These are phyloP conservation scores for Bellardia pandia DNA, from an alignment of 2,888 invertebrate genomes.

Conservation along the genomic window DNA sequence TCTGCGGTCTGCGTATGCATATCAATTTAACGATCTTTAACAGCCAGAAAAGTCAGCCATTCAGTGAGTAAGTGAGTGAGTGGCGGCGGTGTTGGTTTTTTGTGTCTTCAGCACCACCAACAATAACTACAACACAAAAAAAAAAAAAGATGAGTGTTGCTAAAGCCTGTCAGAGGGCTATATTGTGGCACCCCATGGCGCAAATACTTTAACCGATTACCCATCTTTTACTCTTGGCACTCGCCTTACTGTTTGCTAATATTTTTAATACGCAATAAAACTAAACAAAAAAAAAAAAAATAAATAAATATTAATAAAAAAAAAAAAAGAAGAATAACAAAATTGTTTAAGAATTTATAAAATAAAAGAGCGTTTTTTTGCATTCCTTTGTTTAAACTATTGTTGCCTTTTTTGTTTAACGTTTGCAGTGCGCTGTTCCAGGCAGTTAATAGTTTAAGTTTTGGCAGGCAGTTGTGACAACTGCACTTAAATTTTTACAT, in stretches of 20 bases:
- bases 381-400: constrained; percentile 72
- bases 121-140: not conserved
- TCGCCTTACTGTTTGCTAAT: constrained; percentile 69
- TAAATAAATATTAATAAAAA: not conserved
- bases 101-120: constrained; percentile 48
- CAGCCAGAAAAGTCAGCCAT: constrained; percentile 67
- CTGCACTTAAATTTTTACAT: too few species aligned
- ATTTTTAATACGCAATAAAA: constrained; percentile 73
- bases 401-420: constrained; percentile 51
- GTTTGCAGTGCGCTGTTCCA: constrained; percentile 16
- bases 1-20: constrained; percentile 71
- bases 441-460: not conserved
- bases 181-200: constrained; percentile 76
- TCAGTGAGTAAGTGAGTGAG: constrained; percentile 67
- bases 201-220: constrained; percentile 77
- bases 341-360: constrained; percentile 57
- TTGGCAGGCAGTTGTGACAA: not conserved
- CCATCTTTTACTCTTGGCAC: constrained; percentile 73
- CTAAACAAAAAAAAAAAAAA: constrained; percentile 27
- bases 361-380: constrained; percentile 63
- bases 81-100: constrained; percentile 70
- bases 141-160: constrained; percentile 65
- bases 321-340: constrained; percentile 36
- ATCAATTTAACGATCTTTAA: constrained; percentile 73
- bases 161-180: constrained; percentile 72